Evolutionary conservation across 2,888 invertebrate species (phyloP), one percentile per base, ranked within the genome.

Genomic region (Euplagia quadripunctaria): DNA sequence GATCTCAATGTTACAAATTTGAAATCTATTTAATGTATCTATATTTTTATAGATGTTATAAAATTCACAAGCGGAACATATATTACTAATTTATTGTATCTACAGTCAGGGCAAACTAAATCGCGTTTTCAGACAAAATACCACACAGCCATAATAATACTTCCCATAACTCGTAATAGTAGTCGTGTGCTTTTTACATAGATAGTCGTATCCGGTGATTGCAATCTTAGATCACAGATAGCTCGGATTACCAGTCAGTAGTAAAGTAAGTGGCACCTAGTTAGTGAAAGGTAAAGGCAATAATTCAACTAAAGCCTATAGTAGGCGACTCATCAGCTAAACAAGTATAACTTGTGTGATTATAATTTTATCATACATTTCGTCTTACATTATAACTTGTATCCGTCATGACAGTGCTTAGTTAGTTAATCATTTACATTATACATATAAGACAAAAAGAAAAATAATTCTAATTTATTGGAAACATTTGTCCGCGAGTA

Each of bases 231-330:
- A 86, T 86, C 75, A 74, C 12, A 79, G 83, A 84, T 84, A 84
- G 71, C 75, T 68, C 70, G 81, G 83, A 84, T 84, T 81, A 84
- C 74, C 78, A 84, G 80, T 81, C 80, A 83, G 82, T 82, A 76
- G 84, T 82, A 83, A 80, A 82, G 83, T 77, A 77, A 68, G 81
- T 86, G 86, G 87, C 89, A 86, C 81, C 86, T 89, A 83, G 88
- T 90, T 88, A 89, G 82, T 79, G 79, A 78, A 79, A 78, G 84
- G 82, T 75, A 73, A 75, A 74, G 87, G 83, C 80, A 78, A 84
- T 81, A 80, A 83, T 82, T 85, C 79, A 83, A 82, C 55, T 64
- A 67, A 77, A 74, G 76, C 64, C 68, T 64, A 77, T 74, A 78
- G 74, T 79, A 85, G 77, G 77, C 83, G 82, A 84, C 83, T 84